Conservation (phyloP, 1,140 invertebrate species). For the Trachymyrmex septentrionalis region DNA sequence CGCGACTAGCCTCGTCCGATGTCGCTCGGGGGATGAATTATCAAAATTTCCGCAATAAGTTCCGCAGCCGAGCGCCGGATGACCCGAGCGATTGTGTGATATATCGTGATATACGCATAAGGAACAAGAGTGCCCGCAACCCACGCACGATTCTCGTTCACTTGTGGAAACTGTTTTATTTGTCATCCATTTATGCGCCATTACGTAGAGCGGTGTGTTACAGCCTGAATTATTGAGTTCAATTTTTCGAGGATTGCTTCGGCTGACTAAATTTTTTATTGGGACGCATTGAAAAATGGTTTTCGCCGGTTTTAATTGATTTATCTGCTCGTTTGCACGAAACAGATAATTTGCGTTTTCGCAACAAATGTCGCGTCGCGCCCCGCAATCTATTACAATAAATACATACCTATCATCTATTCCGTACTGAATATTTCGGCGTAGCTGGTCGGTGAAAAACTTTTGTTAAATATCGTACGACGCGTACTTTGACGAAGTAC, state of each 20-base stretch:
- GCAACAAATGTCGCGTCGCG: not conserved
- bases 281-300: conserved; percentile 16
- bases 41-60: conserved; percentile 75
- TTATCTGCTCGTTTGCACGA: not conserved
- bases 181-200: conserved; percentile 43
- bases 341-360: conserved; percentile 9
- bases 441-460: not conserved
- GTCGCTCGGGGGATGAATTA: conserved; percentile 70
- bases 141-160: not conserved
- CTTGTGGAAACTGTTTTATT: conserved; percentile 48
- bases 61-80: conserved; percentile 30
- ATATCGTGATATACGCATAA: conserved; percentile 38
- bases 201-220: conserved; percentile 15
- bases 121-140: not conserved
- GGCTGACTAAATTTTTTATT: conserved; percentile 24
- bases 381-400: not conserved
- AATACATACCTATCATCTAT: not conserved
- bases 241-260: conserved; percentile 23
- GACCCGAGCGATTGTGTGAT: not conserved
- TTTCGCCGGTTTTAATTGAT: conserved; percentile 28
- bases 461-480: not conserved
- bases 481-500: not conserved
- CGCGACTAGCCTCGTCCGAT: not conserved
- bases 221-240: conserved; percentile 62
- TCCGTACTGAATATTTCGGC: not conserved